A percentile compares a stretch with the other conserved stretches of the same genome.
Conservation (phyloP, 2,113 vertebrate species). For the Caracal caracal region DNA sequence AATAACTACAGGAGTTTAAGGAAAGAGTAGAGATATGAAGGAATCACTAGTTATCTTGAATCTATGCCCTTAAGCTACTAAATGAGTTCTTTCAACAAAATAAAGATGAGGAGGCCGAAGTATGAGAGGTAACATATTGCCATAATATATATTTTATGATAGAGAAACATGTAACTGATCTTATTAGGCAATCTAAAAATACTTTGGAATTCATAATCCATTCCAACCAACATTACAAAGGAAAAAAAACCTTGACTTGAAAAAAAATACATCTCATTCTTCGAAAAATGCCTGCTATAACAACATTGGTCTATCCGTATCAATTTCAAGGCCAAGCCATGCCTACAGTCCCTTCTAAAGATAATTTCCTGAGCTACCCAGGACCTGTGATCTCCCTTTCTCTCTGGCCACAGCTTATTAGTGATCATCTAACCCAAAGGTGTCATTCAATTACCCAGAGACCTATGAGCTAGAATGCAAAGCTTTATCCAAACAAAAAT, state of each 20-base stretch:
- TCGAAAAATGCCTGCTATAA: neutral
- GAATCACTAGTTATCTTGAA: neutral
- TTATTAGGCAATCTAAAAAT: neutral
- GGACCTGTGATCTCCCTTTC: neutral
- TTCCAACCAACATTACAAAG: neutral
- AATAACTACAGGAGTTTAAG: neutral
- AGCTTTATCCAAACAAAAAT: neutral
- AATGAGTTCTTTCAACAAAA: neutral
- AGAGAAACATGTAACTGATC: neutral
- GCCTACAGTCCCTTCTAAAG: neutral
- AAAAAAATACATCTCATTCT: neutral
- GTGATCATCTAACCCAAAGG: neutral
- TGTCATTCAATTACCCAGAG: neutral
- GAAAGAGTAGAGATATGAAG: neutral
- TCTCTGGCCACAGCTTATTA: neutral
- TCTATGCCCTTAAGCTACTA: neutral
- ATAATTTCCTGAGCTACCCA: neutral
- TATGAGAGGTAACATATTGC: neutral
- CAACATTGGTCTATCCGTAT: neutral
- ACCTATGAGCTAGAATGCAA: neutral
- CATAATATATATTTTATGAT: neutral
- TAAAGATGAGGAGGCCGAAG: neutral
- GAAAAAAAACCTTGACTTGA: neutral
- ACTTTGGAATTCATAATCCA: neutral
- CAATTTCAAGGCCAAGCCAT: neutral